These are phyloP conservation scores for Fabriciana adippe DNA, from an alignment of 2,888 invertebrate species.

Conservation along the genomic window DNA sequence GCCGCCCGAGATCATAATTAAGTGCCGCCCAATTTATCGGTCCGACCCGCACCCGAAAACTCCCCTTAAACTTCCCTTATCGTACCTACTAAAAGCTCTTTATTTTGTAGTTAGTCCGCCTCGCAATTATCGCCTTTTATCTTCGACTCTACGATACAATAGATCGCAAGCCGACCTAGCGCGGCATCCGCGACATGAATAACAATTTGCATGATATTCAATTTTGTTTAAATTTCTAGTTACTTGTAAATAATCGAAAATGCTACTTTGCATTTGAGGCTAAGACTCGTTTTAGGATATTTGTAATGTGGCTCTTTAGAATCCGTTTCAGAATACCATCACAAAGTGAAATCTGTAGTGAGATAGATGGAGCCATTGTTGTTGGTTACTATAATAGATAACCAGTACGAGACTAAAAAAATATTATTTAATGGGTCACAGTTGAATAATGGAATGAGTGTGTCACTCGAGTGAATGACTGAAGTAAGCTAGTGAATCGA, in stretches of 20 bases:
- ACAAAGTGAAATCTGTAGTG: conserved; percentile 70
- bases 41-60: conserved; percentile 76
- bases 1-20: conserved; percentile 83
- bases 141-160: conserved; percentile 45
- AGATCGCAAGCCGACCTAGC: conserved; percentile 16
- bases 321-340: conserved; percentile 58
- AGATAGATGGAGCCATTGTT: conserved; percentile 58
- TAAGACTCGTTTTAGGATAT: background rate
- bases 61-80: conserved; percentile 80
- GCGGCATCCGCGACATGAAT: conserved; percentile 26
- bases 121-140: conserved; percentile 73
- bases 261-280: background rate
- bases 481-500: conserved; percentile 55
- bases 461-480: conserved; percentile 50
- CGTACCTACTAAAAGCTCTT: conserved; percentile 77
- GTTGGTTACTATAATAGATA: conserved; percentile 59
- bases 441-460: conserved; percentile 52
- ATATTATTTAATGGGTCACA: conserved; percentile 46
- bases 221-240: background rate
- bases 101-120: conserved; percentile 78
- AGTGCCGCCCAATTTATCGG: conserved; percentile 83
- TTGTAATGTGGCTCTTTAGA: too few species aligned
- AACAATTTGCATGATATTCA: conserved; percentile 24
- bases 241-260: too few species aligned
- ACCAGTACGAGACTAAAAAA: conserved; percentile 52